Conservation (phyloP, 2,888 invertebrate species). For the Dryobotodes eremita region DNA sequence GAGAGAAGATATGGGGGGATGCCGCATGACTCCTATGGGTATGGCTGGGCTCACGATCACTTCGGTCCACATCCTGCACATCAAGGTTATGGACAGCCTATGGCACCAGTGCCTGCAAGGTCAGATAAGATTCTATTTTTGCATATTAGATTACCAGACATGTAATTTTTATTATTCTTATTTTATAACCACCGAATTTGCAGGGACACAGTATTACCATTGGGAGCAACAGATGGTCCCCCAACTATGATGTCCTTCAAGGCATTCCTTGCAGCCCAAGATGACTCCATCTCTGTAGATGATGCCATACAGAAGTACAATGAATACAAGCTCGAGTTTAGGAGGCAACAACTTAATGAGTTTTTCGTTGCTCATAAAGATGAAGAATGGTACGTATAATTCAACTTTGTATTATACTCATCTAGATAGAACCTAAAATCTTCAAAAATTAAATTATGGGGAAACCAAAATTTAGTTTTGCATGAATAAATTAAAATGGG, state of each 20-base stretch:
- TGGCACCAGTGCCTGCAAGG: constrained; percentile 89
- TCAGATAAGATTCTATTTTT: constrained; percentile 58
- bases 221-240: constrained; percentile 93
- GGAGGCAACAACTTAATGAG: constrained; percentile 98
- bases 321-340: constrained; percentile 99
- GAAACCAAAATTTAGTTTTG: constrained; percentile 38
- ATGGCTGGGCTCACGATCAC: constrained; percentile 90
- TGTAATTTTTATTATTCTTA: not conserved
- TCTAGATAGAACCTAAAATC: constrained; percentile 31
- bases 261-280: constrained; percentile 98
- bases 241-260: constrained; percentile 99
- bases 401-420: constrained; percentile 27
- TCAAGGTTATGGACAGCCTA: constrained; percentile 91
- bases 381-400: constrained; percentile 98
- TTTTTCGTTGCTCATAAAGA: constrained; percentile 99
- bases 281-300: constrained; percentile 99
- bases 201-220: constrained; percentile 90
- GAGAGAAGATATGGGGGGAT: constrained; percentile 89
- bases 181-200: constrained; percentile 23
- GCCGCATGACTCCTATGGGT: constrained; percentile 89
- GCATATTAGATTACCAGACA: not conserved
- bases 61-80: constrained; percentile 91
- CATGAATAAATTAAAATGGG: constrained; percentile 54
- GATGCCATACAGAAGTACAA: constrained; percentile 99
- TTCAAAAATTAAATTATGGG: constrained; percentile 48